Evolutionary conservation across 2,113 vertebrate species (phyloP), one percentile per base, ranked within the genome.

Genomic region (Propithecus coquereli): DNA sequence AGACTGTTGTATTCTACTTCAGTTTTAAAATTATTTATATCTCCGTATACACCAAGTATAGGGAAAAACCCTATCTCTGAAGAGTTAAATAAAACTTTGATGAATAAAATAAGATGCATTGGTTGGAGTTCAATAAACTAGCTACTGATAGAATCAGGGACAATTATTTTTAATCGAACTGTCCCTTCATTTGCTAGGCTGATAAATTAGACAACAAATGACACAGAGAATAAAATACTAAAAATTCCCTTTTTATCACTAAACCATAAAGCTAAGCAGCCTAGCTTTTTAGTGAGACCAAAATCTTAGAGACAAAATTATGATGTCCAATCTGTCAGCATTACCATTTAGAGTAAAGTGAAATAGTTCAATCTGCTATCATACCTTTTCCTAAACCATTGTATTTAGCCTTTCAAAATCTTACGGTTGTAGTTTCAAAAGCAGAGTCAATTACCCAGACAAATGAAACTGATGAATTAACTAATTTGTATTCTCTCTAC

Each of bases 401-500:
- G 4, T 52, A 86, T 80, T 90, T 94, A 93, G 61, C 30, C 27
- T 59, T 95, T 96, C 25, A 93, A 65, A 87, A 71, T 85, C 40
- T 87, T 90, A 87, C 93, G 84, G 76, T 59, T 87, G 25, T 34
- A 87, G 17, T 92, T 97, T 91, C 94, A 96, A 96, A 94, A 92
- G 90, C 87, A 95, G 86, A 98, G 79, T 65, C 95, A 98, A 90
- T 98, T 98, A 98, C 84, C 66, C 85, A 97, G 96, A 95, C 91
- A 97, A 98, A 98, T 98, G 95, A 91, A 97, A 98, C 90, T 96
- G 94, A 94, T 95, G 93, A 97, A 97, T 98, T 96, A 70, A 76
- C 90, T 97, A 93, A 98, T 98, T 98, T 98, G 96, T 97, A 96
- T 97, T 98, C 80, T 93, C 97, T 97, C 77, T 97, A 97, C 96